Conservation (phyloP, 2,113 vertebrate genomes). For the Scophthalmus maximus region DNA sequence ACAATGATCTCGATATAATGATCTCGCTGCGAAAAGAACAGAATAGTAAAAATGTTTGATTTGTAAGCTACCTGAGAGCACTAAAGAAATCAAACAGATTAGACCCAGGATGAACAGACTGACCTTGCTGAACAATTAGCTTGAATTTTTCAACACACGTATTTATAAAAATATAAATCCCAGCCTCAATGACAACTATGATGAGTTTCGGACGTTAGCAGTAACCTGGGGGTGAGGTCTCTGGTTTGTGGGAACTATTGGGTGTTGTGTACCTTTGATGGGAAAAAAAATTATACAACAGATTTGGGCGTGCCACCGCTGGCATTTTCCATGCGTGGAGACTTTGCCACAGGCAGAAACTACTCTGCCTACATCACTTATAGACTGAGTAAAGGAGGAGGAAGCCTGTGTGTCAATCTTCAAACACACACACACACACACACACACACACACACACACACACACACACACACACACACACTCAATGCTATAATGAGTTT, state of each 20-base stretch:
- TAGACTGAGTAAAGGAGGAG: slow-evolving; percentile 43
- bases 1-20: background rate
- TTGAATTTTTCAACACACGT: background rate
- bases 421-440: slow-evolving; percentile 8
- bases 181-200: background rate
- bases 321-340: slow-evolving; percentile 40
- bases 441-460: slow-evolving; percentile 12
- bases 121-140: background rate
- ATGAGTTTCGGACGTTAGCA: background rate
- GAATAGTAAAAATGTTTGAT: background rate
- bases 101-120: background rate
- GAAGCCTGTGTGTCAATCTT: slow-evolving; percentile 53
- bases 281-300: slow-evolving; percentile 37
- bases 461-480: slow-evolving; percentile 2
- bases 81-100: background rate
- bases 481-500: background rate
- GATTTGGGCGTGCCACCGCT: slow-evolving; percentile 66
- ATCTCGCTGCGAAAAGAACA: background rate
- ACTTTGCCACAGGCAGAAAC: slow-evolving; percentile 50
- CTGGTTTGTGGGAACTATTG: background rate
- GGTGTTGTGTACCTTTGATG: slow-evolving; percentile 23
- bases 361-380: slow-evolving; percentile 57
- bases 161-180: no score
- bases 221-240: background rate
- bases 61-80: background rate